Evolutionary conservation across 2,113 vertebrate genomes (phyloP).

Genomic region (Gopherus flavomarginatus): DNA sequence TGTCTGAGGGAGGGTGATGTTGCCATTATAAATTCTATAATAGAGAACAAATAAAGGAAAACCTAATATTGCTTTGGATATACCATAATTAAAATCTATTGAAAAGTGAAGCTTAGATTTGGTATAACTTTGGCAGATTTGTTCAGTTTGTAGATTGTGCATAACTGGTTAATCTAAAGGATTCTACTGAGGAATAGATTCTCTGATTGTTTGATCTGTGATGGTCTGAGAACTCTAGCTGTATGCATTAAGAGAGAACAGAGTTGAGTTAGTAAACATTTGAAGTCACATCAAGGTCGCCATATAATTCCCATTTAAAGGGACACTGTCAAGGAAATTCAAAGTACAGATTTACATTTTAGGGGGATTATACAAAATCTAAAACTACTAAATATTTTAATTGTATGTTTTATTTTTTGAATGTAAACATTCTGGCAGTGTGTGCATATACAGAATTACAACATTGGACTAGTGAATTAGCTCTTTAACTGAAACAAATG

Average conservation of each 20-base stretch:
- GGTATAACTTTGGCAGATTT: not conserved
- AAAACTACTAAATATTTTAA: not conserved
- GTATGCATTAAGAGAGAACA: not conserved
- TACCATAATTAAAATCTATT: not conserved
- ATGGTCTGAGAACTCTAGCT: not conserved
- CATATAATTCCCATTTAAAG: not conserved
- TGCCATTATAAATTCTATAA: not conserved
- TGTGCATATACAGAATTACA: not conserved
- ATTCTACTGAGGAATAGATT: not conserved
- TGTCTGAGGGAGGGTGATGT: not conserved
- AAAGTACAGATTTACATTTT: not conserved
- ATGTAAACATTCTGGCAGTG: not conserved
- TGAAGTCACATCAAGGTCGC: not conserved
- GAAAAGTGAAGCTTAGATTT: not conserved
- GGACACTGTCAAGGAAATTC: not conserved
- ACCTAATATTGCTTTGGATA: not conserved
- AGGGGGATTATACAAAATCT: not conserved
- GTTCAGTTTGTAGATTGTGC: not conserved
- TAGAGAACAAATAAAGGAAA: not conserved
- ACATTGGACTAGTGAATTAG: not conserved
- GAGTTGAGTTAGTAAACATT: not conserved
- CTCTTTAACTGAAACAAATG: not conserved
- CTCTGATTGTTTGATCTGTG: not conserved
- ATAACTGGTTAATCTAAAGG: not conserved
- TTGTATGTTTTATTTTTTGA: not conserved